A percentile compares a stretch with the other conserved stretches of the same genome.
These are phyloP conservation scores for Synergus gifuensis DNA, from an alignment of 2,888 invertebrate genomes.

Conservation along the genomic window DNA sequence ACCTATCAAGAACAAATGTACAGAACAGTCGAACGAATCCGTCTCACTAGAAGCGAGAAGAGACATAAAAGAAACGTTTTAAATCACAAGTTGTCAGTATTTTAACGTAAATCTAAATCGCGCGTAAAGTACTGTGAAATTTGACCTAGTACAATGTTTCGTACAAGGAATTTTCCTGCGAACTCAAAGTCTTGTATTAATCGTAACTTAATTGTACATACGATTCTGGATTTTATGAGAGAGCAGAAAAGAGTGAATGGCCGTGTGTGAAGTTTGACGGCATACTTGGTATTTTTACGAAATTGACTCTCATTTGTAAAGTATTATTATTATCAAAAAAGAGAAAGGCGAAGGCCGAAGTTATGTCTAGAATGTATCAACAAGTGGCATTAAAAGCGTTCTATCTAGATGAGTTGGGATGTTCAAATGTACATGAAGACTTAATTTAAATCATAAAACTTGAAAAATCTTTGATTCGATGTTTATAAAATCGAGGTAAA, in stretches of 20 bases:
- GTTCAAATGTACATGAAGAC: background rate
- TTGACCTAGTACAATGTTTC: background rate
- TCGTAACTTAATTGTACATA: slow-evolving; percentile 22
- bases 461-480: slow-evolving; percentile 20
- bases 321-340: slow-evolving; percentile 1
- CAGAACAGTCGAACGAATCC: slow-evolving; percentile 17
- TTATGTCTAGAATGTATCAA: slow-evolving; percentile 48
- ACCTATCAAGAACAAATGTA: slow-evolving; percentile 16
- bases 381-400: slow-evolving; percentile 57
- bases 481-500: slow-evolving; percentile 17
- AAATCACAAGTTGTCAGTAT: slow-evolving; percentile 58
- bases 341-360: slow-evolving; percentile 6
- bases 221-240: slow-evolving; percentile 15
- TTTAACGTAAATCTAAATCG: slow-evolving; percentile 50
- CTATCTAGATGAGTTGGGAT: slow-evolving; percentile 47
- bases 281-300: slow-evolving; percentile 34
- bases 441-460: slow-evolving; percentile 13
- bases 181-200: slow-evolving; percentile 21
- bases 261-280: slow-evolving; percentile 17
- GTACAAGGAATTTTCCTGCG: slow-evolving; percentile 1
- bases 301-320: slow-evolving; percentile 31
- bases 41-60: background rate
- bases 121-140: slow-evolving; percentile 19
- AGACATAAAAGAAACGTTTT: slow-evolving; percentile 39
- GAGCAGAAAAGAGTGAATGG: slow-evolving; percentile 11